Conservation (phyloP, 2,888 invertebrate species). For the Drosophila emarginata region DNA sequence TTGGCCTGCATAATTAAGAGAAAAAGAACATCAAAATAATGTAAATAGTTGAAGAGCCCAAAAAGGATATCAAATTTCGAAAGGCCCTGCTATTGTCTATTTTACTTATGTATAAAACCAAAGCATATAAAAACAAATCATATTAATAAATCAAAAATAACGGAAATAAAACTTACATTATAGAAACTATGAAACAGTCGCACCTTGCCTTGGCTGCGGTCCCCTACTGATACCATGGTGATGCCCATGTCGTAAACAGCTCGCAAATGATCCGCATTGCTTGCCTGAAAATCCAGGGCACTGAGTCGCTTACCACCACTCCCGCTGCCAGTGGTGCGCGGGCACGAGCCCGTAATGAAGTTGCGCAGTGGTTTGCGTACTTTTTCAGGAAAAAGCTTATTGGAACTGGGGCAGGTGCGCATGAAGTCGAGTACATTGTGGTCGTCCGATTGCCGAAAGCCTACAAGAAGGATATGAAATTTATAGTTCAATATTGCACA, state of each 20-base stretch:
- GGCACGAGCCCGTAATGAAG: slow-evolving; percentile 92
- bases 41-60: too few species aligned
- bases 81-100: background rate
- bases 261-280: slow-evolving; percentile 93
- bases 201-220: slow-evolving; percentile 88
- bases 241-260: slow-evolving; percentile 97
- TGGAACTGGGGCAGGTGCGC: slow-evolving; percentile 92
- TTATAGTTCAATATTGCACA: too few species aligned
- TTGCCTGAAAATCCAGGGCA: slow-evolving; percentile 89
- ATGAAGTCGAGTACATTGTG: slow-evolving; percentile 83
- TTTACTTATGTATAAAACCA: background rate
- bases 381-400: slow-evolving; percentile 91
- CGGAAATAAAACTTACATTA: slow-evolving; percentile 86
- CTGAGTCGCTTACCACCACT: slow-evolving; percentile 85
- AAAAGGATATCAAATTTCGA: background rate
- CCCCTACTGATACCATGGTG: slow-evolving; percentile 92
- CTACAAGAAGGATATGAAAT: slow-evolving; percentile 65
- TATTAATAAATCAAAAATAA: slow-evolving; percentile 27
- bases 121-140: background rate
- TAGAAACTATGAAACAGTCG: slow-evolving; percentile 95
- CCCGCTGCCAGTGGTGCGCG: slow-evolving; percentile 82
- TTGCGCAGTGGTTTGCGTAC: slow-evolving; percentile 92
- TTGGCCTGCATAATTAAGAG: slow-evolving; percentile 86
- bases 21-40: background rate
- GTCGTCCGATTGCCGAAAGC: slow-evolving; percentile 84